These are phyloP conservation scores for Cotesia vestalis DNA, from an alignment of 1,140 invertebrate species.

Conservation along the genomic window DNA sequence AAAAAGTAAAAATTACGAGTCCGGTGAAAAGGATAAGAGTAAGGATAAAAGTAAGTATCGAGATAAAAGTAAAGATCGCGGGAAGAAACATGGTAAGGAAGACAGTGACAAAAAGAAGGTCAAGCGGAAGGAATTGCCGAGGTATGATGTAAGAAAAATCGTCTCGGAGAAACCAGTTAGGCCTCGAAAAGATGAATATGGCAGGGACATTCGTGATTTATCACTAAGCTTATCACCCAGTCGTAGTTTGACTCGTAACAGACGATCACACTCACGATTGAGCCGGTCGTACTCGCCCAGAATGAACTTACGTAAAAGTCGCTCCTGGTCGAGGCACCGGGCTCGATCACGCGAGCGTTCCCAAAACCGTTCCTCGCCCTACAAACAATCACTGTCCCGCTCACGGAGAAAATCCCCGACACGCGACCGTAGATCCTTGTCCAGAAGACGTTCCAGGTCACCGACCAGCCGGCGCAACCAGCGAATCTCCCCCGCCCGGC, in stretches of 20 bases:
- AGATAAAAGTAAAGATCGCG: slow-evolving; percentile 53
- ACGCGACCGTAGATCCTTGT: slow-evolving; percentile 49
- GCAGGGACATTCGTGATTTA: slow-evolving; percentile 71
- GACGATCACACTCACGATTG: slow-evolving; percentile 40
- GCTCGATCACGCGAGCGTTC: slow-evolving; percentile 35
- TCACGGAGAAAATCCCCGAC: slow-evolving; percentile 55
- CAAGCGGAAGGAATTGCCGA: slow-evolving; percentile 80
- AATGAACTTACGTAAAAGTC: slow-evolving; percentile 47
- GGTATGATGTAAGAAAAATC: slow-evolving; percentile 82
- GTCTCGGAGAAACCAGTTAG: slow-evolving; percentile 75
- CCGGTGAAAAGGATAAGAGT: slow-evolving; percentile 53
- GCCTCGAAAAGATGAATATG: slow-evolving; percentile 79
- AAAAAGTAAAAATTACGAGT: slow-evolving; percentile 66
- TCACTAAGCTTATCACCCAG: slow-evolving; percentile 61
- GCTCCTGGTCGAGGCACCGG: slow-evolving; percentile 23
- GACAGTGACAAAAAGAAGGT: slow-evolving; percentile 75
- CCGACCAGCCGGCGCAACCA: slow-evolving; percentile 41
- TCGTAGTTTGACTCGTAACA: slow-evolving; percentile 44
- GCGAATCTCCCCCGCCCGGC: slow-evolving; percentile 47
- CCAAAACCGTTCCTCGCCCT: slow-evolving; percentile 7
- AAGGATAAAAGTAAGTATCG: slow-evolving; percentile 46
- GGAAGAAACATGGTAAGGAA: slow-evolving; percentile 74
- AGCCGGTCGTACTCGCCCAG: slow-evolving; percentile 54
- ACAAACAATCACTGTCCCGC: slow-evolving; percentile 42
- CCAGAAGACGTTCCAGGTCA: slow-evolving; percentile 49